These are phyloP conservation scores for Tortrix viridana DNA, from an alignment of 2,888 invertebrate genomes.

Conservation along the genomic window DNA sequence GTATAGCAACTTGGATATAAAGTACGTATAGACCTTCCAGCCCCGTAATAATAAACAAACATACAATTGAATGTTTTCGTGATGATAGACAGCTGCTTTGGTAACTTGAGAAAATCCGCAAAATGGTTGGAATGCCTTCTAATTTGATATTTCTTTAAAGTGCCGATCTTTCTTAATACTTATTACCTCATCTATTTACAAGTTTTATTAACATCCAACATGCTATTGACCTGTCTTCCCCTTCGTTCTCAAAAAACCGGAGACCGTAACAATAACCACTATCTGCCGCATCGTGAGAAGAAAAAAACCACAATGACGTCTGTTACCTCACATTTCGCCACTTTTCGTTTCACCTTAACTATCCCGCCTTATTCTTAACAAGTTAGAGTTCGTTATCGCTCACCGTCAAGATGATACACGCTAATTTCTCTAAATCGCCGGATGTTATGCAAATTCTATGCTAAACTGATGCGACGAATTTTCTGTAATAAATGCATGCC, in stretches of 20 bases:
- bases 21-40: too few relatives aligned
- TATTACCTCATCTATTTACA: conserved; percentile 12
- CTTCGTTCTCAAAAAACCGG: conserved; percentile 32
- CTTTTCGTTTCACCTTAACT: conserved; percentile 37
- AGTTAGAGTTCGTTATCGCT: conserved; percentile 25
- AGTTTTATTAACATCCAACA: conserved; percentile 14
- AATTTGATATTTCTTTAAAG: too few relatives aligned
- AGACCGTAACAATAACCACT: conserved; percentile 39
- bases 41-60: too few relatives aligned
- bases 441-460: conserved; percentile 35
- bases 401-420: conserved; percentile 20
- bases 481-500: conserved; percentile 19
- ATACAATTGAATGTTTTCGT: too few relatives aligned
- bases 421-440: conserved; percentile 35
- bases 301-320: conserved; percentile 40
- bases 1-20: too few relatives aligned
- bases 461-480: conserved; percentile 27
- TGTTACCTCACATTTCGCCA: conserved; percentile 42
- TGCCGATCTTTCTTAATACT: too few relatives aligned
- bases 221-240: conserved; percentile 36
- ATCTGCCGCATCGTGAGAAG: conserved; percentile 45
- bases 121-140: too few relatives aligned
- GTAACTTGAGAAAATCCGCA: too few relatives aligned
- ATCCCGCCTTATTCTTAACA: conserved; percentile 5
- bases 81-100: too few relatives aligned